Percentiles rank a stretch among this genome's conserved stretches.
Evolutionary conservation across 1,140 invertebrate species (phyloP).

Genomic region (Drosophila kurseongensis): DNA sequence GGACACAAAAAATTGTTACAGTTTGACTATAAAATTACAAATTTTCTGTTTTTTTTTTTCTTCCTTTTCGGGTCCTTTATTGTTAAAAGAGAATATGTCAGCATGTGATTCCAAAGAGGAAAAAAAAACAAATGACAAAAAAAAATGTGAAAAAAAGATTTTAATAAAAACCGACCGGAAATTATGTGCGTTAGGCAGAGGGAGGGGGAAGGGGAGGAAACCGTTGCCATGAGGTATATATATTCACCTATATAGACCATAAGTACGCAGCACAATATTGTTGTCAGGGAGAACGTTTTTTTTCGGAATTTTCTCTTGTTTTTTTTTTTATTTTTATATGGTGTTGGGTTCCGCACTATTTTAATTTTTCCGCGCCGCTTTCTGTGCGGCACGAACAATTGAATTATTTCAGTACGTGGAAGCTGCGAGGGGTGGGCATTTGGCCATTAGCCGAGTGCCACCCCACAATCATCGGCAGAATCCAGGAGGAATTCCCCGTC

Average conservation of each 20-base stretch:
- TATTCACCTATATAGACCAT: conserved; percentile 47
- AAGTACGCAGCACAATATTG: conserved; percentile 66
- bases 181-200: conserved; percentile 75
- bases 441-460: conserved; percentile 68
- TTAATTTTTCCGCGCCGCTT: conserved; percentile 78
- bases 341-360: conserved; percentile 67
- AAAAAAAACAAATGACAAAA: conserved; percentile 23
- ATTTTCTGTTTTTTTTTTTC: conserved; percentile 46
- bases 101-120: conserved; percentile 67
- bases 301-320: conserved; percentile 39
- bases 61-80: conserved; percentile 48
- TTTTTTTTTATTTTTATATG: conserved; percentile 34
- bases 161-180: conserved; percentile 75
- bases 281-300: conserved; percentile 50
- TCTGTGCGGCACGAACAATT: conserved; percentile 78
- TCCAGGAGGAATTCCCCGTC: conserved; percentile 21
- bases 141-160: conserved; percentile 45
- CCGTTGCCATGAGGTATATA: conserved; percentile 25
- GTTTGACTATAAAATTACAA: conserved; percentile 78
- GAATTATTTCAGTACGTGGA: conserved; percentile 81
- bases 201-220: conserved; percentile 39
- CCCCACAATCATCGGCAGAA: conserved; percentile 64
- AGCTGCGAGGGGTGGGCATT: conserved; percentile 66
- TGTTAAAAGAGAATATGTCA: conserved; percentile 74
- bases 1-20: conserved; percentile 67